Conservation (phyloP, 2,113 vertebrate species). For the Oxyura jamaicensis region DNA sequence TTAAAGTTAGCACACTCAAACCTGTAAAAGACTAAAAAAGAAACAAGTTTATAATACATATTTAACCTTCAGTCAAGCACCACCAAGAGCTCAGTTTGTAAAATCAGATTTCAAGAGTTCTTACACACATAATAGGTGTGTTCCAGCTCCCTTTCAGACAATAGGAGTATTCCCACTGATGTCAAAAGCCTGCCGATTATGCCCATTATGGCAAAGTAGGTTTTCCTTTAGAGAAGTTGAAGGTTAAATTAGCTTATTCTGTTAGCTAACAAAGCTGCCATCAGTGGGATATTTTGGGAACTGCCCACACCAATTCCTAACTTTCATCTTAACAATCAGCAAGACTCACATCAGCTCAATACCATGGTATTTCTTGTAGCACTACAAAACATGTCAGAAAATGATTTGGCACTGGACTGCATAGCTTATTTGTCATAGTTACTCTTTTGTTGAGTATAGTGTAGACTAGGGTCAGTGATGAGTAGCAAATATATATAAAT, state of each 20-base stretch:
- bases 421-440: not conserved
- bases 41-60: not conserved
- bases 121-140: not conserved
- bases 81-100: not conserved
- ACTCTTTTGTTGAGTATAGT: not conserved
- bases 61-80: not conserved
- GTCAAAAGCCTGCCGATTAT: not conserved
- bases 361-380: not conserved
- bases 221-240: not conserved
- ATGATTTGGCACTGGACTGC: not conserved
- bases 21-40: not conserved
- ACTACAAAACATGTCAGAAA: not conserved
- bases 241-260: not conserved
- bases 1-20: not conserved
- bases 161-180: not conserved
- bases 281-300: not conserved
- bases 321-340: not conserved
- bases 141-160: not conserved
- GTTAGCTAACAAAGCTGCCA: not conserved
- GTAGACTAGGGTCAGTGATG: not conserved
- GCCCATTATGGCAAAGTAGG: not conserved
- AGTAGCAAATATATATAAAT: not conserved
- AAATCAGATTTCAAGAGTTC: not conserved
- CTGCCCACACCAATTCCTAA: not conserved
- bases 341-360: accelerated